Evolutionary conservation across 2,797 vertebrate species (phyloP).

Genomic region (Chelon labrosus): DNA sequence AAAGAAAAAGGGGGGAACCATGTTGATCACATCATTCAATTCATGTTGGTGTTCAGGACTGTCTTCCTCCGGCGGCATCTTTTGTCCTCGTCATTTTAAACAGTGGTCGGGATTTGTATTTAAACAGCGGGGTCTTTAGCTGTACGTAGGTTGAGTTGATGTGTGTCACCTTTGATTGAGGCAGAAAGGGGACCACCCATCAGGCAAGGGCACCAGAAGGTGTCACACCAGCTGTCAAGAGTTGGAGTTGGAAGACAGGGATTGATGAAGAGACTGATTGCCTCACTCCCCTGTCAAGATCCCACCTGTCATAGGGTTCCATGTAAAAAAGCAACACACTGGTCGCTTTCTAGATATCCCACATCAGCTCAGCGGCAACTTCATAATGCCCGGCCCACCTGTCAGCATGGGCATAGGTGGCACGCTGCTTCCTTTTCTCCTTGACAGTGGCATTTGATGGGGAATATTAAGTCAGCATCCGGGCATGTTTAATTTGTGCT

Average conservation of each 20-base stretch:
- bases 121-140: slow-evolving; percentile 58
- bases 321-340: slow-evolving; percentile 52
- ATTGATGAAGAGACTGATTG: slow-evolving; percentile 84
- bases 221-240: slow-evolving; percentile 84
- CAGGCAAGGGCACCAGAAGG: slow-evolving; percentile 76
- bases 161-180: slow-evolving; percentile 76
- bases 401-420: slow-evolving; percentile 56
- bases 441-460: slow-evolving; percentile 66
- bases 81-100: slow-evolving; percentile 31
- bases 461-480: slow-evolving; percentile 65
- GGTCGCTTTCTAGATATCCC: slow-evolving; percentile 64
- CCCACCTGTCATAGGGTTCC: slow-evolving; percentile 79
- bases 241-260: slow-evolving; percentile 78
- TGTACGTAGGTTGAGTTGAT: slow-evolving; percentile 58
- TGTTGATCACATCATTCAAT: neutral
- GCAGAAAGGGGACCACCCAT: slow-evolving; percentile 74
- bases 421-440: slow-evolving; percentile 64
- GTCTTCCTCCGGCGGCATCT: slow-evolving; percentile 17
- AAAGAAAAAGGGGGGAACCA: neutral
- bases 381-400: slow-evolving; percentile 65
- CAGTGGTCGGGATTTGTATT: slow-evolving; percentile 40
- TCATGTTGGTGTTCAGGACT: too few species aligned
- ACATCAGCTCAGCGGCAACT: slow-evolving; percentile 64
- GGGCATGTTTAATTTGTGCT: slow-evolving; percentile 61
- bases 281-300: slow-evolving; percentile 80